Evolutionary conservation across 2,888 invertebrate species (phyloP).

Genomic region (Proisotoma minuta): DNA sequence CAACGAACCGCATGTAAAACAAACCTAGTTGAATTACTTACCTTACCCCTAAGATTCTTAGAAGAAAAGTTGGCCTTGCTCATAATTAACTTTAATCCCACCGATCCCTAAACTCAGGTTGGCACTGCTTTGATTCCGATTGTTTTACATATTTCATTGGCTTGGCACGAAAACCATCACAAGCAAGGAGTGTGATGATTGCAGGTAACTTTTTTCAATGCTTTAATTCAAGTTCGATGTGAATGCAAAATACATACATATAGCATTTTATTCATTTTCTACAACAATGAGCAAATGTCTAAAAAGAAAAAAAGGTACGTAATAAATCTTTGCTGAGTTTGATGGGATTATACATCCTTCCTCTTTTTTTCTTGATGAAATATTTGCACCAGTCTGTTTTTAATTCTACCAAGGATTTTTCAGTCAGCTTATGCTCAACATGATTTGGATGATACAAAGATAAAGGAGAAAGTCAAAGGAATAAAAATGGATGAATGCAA

Average conservation of each 20-base stretch:
- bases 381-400: conserved; percentile 8
- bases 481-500: conserved; percentile 13
- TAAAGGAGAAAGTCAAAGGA: neutral
- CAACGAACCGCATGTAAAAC: neutral
- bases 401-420: neutral
- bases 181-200: neutral
- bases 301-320: neutral
- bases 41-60: neutral
- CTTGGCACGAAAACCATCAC: no score
- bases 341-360: conserved; percentile 4
- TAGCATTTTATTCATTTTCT: neutral
- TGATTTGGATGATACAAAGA: no score
- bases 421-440: no score
- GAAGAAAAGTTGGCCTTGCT: conserved; percentile 9
- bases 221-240: no score
- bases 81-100: conserved; percentile 12
- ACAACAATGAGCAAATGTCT: neutral
- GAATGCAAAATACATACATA: no score
- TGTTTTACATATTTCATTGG: conserved; percentile 15
- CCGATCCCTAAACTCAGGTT: neutral
- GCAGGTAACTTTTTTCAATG: no score
- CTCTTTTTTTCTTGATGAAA: conserved; percentile 12
- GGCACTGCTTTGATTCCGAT: neutral
- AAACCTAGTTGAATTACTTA: neutral
- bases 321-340: conserved; percentile 8